Evolutionary conservation across 2,888 invertebrate genomes (phyloP), one percentile per base, ranked within the genome.

Genomic region (Dryadula phaetusa): DNA sequence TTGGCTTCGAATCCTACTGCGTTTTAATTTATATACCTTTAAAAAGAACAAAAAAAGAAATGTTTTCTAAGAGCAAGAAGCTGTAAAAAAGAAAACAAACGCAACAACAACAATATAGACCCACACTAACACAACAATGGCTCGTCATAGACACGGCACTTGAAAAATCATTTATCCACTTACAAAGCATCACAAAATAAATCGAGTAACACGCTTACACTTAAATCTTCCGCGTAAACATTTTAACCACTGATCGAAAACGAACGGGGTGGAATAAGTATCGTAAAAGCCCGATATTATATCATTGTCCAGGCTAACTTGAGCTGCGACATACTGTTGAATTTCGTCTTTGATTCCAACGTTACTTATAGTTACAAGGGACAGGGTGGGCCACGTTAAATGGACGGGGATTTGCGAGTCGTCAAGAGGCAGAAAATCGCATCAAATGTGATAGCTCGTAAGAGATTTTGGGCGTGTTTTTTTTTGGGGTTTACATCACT

Each of bases 401-500:
- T 66, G 80, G 83, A 84, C 72, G 71, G 77, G 32, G 14, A 77
- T 81, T 74, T 78, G 80, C 80, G 82, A 86, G 73, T 85, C 81
- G 73, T 87, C 84, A 85, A 90, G 87, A 83, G 85, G 81, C 81
- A 82, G 84, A 86, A 87, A 89, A 89, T 88, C 89, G 83, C 80
- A 82, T 90, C 84, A 86, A 78, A 77, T 77, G 60, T 62, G 54
- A 69, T 64, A 69, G 69, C 65, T 58, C 60, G 63, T 66, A 32
- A 64, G 64, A 61, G 61, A 56, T 66, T 52, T 69, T 34, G 58
- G 49, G 63, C 64, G 70, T 64, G 56, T 37, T 63, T 71, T 69
- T n/a, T 70, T 69, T 66, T 42, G 28, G 53, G 67, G 53, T 67
- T 66, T 56, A 16, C 28, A 63, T 42, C 18, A 20, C 7, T 18